phyloP scores from a whole-genome alignment of 1,140 invertebrate genomes.

The Sycophaga agraensis region DNA sequence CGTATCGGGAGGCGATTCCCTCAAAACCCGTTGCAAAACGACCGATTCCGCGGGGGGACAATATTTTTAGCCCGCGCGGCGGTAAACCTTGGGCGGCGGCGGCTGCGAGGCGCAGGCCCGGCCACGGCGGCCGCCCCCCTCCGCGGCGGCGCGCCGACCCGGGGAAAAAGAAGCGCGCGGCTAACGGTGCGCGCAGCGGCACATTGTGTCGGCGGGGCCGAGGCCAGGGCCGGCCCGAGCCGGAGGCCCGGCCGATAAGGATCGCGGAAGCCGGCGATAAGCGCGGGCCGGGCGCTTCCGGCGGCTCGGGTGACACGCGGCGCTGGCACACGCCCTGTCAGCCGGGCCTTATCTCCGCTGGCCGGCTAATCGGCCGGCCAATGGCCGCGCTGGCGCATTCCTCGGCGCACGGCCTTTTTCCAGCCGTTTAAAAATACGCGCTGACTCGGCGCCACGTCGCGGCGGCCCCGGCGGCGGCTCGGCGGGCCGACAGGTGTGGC shows the following conservation, averaged over 20 bases:
- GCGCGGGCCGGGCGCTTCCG: too few relatives aligned
- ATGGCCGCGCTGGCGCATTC: background rate
- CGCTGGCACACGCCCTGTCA: too few relatives aligned
- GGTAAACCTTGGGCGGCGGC: slow-evolving; percentile 13
- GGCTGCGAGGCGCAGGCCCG: background rate
- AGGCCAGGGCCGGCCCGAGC: too few relatives aligned
- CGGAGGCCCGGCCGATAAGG: too few relatives aligned
- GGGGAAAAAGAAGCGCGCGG: too few relatives aligned
- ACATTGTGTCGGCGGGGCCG: too few relatives aligned
- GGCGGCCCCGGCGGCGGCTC: background rate
- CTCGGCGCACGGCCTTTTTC: background rate
- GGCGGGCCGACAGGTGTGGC: too few relatives aligned
- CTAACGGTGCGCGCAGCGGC: too few relatives aligned
- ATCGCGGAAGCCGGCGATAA: too few relatives aligned
- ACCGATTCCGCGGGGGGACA: background rate
- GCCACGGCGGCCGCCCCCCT: background rate
- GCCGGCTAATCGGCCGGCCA: background rate
- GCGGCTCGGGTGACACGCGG: too few relatives aligned
- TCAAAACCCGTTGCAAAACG: slow-evolving; percentile 28
- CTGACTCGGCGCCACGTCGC: slow-evolving; percentile 8
- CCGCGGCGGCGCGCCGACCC: background rate
- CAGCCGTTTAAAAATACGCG: slow-evolving; percentile 29
- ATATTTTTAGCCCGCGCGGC: slow-evolving; percentile 26
- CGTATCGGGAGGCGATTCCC: slow-evolving; percentile 13
- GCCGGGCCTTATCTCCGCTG: too few relatives aligned